Base-by-base conservation (phyloP, 2,888 invertebrate species). In the Micoletzkya japonica region DNA sequence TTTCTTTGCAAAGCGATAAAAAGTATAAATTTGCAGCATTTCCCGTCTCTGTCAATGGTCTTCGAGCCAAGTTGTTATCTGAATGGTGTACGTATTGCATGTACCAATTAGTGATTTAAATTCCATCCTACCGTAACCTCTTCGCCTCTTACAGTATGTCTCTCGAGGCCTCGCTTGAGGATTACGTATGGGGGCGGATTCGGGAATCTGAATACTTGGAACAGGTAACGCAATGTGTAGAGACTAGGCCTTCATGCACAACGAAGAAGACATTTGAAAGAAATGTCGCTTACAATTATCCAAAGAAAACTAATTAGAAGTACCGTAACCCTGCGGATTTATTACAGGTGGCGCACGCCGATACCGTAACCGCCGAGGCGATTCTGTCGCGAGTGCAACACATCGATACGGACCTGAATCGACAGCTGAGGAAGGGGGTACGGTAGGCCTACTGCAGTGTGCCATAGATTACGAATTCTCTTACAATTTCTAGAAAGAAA, bases 361-460 rank as follows among this genome's bases (percentile, higher is more conserved):
- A 81, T 28, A 58, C 67, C 7, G 63, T 73, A 17, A 75, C 80
- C 34, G 72, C 78, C 0, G 81, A 81, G 7, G 76, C 75, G 2
- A 71, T 84, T 17, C 72, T 81, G 24, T 63, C 74, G 32, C 74
- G 77, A 69, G 80, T 83, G 24, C 74, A 77, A 32, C 75, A 74
- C 10, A 79, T 83, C 26, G 80, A 83, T 69, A 76, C 77, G 10
- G 76, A 80, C 7, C 71, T 83, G 28, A 82, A 83, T 60, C 72
- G 73, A 50, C 82, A 82, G 49, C 75, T 83, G n/a, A 71, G 83
- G 34, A 83, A 82, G 72, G 82, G 82, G 50, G 82, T 71, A 66
- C 58, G 71, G 50, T 54, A 64, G 54, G 54, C 7, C 44, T 44
- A 24, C 26, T 54, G 7, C 17, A n/a, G 54, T 24, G 24, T 20